Conservation (phyloP, 2,797 vertebrate species). For the Dromococcyx pavoninus region DNA sequence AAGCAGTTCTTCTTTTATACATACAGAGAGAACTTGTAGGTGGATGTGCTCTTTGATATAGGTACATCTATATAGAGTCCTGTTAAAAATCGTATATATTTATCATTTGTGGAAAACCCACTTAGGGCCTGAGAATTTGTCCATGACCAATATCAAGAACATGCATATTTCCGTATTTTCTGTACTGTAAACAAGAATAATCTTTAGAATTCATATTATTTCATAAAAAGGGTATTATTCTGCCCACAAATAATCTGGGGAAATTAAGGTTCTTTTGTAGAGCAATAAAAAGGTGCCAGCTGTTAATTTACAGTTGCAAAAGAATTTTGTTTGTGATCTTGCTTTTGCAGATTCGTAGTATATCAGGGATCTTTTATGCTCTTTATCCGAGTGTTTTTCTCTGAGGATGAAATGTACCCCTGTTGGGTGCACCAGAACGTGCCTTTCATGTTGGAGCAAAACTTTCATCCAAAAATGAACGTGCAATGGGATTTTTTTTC, state of each 20-base stretch:
- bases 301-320: neutral
- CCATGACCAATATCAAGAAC: neutral
- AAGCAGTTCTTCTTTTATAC: constrained; percentile 17
- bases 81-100: neutral
- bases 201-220: neutral
- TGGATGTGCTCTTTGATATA: neutral
- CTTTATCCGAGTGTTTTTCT: neutral
- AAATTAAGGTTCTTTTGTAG: neutral
- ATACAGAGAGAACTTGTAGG: neutral
- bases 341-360: neutral
- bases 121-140: neutral
- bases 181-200: neutral
- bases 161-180: neutral
- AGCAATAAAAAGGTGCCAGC: neutral
- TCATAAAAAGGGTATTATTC: neutral
- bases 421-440: rapidly evolving
- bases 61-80: neutral
- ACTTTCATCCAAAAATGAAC: neutral
- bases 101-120: neutral
- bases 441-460: neutral
- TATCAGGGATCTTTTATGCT: neutral
- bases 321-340: neutral
- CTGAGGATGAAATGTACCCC: neutral
- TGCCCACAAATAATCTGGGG: neutral
- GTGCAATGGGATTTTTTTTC: neutral